Evolutionary conservation across 2,113 vertebrate genomes (phyloP).

Genomic region (Reinhardtius hippoglossoides): DNA sequence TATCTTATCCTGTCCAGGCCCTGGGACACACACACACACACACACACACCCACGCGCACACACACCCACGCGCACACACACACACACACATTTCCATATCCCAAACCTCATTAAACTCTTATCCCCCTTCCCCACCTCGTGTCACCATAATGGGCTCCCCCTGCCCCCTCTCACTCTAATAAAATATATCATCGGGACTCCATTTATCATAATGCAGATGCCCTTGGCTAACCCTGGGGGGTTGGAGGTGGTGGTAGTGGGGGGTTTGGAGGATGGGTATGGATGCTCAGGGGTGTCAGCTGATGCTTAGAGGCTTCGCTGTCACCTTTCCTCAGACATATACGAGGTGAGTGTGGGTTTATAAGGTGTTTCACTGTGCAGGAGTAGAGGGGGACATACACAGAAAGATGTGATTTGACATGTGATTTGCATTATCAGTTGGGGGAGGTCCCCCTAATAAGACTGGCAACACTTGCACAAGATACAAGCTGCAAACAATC

Average conservation of each 20-base stretch:
- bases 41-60: background rate
- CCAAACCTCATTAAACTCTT: conserved; percentile 71
- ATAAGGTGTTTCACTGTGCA: conserved; percentile 24
- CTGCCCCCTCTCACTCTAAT: conserved; percentile 61
- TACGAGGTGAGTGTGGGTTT: conserved; percentile 30
- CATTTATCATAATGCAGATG: conserved; percentile 79
- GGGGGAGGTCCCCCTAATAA: background rate
- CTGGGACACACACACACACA: conserved; percentile 18
- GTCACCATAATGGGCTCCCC: conserved; percentile 56
- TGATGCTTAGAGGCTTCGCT: conserved; percentile 28
- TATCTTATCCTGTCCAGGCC: conserved; percentile 41
- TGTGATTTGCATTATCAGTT: conserved; percentile 33
- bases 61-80: conserved; percentile 19
- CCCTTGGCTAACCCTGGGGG: conserved; percentile 69
- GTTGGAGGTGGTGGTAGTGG: conserved; percentile 9
- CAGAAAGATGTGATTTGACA: conserved; percentile 21
- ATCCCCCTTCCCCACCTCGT: conserved; percentile 61
- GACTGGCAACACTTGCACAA: conserved; percentile 27
- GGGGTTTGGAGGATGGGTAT: conserved; percentile 34
- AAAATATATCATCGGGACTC: conserved; percentile 73
- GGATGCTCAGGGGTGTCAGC: conserved; percentile 32
- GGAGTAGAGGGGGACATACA: background rate
- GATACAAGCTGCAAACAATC: conserved; percentile 14
- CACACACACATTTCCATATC: conserved; percentile 66
- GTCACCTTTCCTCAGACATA: conserved; percentile 42